These are phyloP conservation scores for Dryocosmus kuriphilus DNA, from an alignment of 2,888 invertebrate species.

Conservation along the genomic window DNA sequence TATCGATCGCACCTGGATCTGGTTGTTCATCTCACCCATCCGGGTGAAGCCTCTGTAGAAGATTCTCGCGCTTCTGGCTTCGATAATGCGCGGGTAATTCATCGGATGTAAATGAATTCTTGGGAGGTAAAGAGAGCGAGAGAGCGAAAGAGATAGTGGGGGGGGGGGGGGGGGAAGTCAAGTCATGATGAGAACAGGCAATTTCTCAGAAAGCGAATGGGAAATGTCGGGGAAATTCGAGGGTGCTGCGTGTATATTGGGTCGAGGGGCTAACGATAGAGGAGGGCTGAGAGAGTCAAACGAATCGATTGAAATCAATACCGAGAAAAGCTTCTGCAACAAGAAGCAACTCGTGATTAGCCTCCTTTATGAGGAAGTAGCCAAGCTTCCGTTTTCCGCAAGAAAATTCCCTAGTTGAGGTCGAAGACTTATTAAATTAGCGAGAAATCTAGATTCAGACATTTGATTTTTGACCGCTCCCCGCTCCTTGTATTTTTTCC, in stretches of 20 bases:
- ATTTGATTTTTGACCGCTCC: not conserved
- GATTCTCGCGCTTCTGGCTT: conserved; percentile 57
- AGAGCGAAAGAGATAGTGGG: too few relatives aligned
- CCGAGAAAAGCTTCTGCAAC: not conserved
- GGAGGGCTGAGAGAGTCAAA: conserved; percentile 26
- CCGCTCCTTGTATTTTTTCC: not conserved
- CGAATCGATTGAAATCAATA: conserved; percentile 46
- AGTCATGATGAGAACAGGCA: conserved; percentile 54
- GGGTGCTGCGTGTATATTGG: not conserved
- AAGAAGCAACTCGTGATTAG: not conserved
- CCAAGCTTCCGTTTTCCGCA: conserved; percentile 48
- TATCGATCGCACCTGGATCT: conserved; percentile 52
- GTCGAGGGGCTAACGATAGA: not conserved
- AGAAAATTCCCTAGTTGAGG: conserved; percentile 53
- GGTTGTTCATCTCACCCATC: conserved; percentile 45
- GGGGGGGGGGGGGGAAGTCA: not conserved
- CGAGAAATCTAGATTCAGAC: not conserved
- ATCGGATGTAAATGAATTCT: conserved; percentile 67
- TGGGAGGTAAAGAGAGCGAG: not conserved
- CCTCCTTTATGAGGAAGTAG: not conserved
- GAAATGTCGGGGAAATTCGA: conserved; percentile 34
- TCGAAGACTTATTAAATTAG: conserved; percentile 24
- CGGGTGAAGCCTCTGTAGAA: conserved; percentile 52
- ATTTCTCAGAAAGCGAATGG: conserved; percentile 56
- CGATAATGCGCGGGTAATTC: conserved; percentile 61